A percentile compares a stretch with the other conserved stretches of the same genome.
Evolutionary conservation across 2,888 invertebrate genomes (phyloP).

Genomic region (Monopis laevigella): DNA sequence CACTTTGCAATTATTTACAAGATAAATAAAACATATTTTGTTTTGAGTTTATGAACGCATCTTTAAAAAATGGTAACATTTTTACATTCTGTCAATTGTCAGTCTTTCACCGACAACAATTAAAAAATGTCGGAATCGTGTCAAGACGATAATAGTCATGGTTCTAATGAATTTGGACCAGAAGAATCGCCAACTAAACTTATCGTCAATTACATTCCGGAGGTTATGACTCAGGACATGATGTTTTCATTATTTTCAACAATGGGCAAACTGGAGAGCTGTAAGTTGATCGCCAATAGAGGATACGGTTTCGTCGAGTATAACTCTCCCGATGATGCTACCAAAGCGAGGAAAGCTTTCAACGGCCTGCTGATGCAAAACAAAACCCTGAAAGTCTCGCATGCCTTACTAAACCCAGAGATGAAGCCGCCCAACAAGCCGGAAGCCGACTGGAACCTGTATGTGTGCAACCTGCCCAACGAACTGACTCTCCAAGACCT

Average conservation of each 20-base stretch:
- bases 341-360: slow-evolving; percentile 61
- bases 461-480: slow-evolving; percentile 66
- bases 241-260: slow-evolving; percentile 66
- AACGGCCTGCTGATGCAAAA: slow-evolving; percentile 65
- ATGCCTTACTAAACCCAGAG: slow-evolving; percentile 61
- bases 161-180: slow-evolving; percentile 63
- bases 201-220: slow-evolving; percentile 68
- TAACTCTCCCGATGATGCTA: slow-evolving; percentile 58
- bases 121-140: slow-evolving; percentile 70
- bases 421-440: slow-evolving; percentile 60
- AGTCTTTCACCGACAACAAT: slow-evolving; percentile 68
- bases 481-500: slow-evolving; percentile 66
- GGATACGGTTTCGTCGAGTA: slow-evolving; percentile 68
- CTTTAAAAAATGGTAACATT: slow-evolving; percentile 30
- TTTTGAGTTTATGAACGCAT: slow-evolving; percentile 8
- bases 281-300: slow-evolving; percentile 66
- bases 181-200: slow-evolving; percentile 67
- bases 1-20: too few species aligned
- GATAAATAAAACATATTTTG: too few species aligned
- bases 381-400: slow-evolving; percentile 63
- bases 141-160: slow-evolving; percentile 67
- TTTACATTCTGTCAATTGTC: slow-evolving; percentile 60
- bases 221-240: slow-evolving; percentile 68
- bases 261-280: slow-evolving; percentile 68
- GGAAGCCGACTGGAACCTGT: slow-evolving; percentile 66